Evolutionary conservation across 2,888 invertebrate genomes (phyloP), one percentile per base, ranked within the genome.

Genomic region (Stictocephala bisonia): DNA sequence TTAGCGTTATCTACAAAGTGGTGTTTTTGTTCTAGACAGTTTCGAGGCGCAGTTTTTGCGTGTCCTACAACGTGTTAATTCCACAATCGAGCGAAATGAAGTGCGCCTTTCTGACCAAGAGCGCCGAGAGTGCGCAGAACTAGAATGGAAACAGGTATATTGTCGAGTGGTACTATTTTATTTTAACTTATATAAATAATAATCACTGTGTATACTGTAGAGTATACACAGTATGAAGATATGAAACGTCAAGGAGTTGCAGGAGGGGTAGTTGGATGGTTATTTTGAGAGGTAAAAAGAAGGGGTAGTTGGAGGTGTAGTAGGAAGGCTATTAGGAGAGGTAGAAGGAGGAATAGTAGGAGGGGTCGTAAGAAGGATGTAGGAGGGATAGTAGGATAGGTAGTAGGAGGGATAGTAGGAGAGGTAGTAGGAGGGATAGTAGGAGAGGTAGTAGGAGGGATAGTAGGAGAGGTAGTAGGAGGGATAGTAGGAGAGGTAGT

Each of bases 11-110:
- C n/a, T n/a, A n/a, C n/a, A n/a, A n/a, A n/a, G 18, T 15, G 29
- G 15, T 29, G 56, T 56, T 27, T 31, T 31, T 60, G 31, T 51
- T 66, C 56, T 74, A 70, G 78, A 78, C 31, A 78, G 75, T 53
- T 88, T 90, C 79, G 91, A 91, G 81, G 85, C 85, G 67, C 90
- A 91, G 79, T 90, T 91, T 81, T 85, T 87, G 81, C 88, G 87
- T 78, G 92, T 90, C 81, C 88, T 88, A 84, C 90, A 87, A 79
- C 88, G 89, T 82, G 90, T 92, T 31, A 89, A 91, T 82, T 87
- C 88, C 77, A 93, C 93, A 3, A 92, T 94, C 74, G 94, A 95
- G 79, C 86, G 89, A 60, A 94, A 93, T 84, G 94, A 93, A 82
- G 88, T 90, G 80, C 88, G 95, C 3, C 87, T 94, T 6, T 89